Conservation (phyloP, 2,888 invertebrate genomes). For the Tenthredo mesomela region DNA sequence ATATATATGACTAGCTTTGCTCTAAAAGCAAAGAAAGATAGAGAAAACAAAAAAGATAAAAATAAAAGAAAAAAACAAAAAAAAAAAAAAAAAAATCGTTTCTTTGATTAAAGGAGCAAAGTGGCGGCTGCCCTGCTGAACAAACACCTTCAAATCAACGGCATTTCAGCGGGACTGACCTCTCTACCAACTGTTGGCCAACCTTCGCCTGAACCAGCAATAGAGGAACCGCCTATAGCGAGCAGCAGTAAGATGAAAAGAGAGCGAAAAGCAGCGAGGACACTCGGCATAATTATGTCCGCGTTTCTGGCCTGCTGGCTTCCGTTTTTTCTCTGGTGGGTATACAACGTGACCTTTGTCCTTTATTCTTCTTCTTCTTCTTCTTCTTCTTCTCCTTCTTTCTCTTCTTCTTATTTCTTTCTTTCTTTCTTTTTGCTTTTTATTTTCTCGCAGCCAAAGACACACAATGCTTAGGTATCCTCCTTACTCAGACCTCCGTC, state of each 20-base stretch:
- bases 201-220: conserved; percentile 71
- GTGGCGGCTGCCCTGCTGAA: conserved; percentile 92
- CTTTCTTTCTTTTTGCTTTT: conserved; percentile 50
- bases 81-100: not conserved
- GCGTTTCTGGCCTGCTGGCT: conserved; percentile 97
- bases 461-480: conserved; percentile 1
- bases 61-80: not conserved
- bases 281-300: conserved; percentile 97
- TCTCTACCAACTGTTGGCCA: conserved; percentile 78
- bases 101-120: conserved; percentile 84
- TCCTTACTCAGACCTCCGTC: not conserved
- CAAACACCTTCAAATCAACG: conserved; percentile 94
- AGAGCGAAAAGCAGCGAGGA: conserved; percentile 94
- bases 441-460: not conserved
- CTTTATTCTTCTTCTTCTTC: conserved; percentile 39
- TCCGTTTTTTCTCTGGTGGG: conserved; percentile 96
- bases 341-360: conserved; percentile 43
- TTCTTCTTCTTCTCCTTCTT: conserved; percentile 28
- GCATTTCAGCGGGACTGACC: conserved; percentile 85
- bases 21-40: not conserved
- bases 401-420: conserved; percentile 47
- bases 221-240: conserved; percentile 84
- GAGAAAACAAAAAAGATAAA: not conserved
- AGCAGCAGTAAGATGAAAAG: conserved; percentile 91
- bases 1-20: not conserved